A percentile compares a stretch with the other conserved stretches of the same genome.
Evolutionary conservation across 2,797 vertebrate species (phyloP).

Genomic region (Avahi laniger): DNA sequence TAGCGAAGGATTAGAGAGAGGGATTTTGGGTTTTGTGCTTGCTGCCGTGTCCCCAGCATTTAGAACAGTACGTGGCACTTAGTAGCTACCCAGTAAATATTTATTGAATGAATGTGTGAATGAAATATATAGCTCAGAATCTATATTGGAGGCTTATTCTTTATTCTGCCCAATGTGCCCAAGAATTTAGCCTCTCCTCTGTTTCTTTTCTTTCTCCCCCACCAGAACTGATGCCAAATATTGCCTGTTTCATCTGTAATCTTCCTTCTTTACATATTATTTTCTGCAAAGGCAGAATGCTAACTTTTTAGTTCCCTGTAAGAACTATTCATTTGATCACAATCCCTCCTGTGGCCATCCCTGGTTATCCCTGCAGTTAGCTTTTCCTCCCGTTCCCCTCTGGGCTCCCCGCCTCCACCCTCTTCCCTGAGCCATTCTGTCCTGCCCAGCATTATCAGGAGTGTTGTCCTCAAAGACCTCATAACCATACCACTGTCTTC

Average conservation of each 20-base stretch:
- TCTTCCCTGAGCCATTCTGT: background rate
- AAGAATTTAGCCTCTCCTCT: background rate
- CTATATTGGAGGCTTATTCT: background rate
- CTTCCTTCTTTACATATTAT: background rate
- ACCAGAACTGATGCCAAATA: background rate
- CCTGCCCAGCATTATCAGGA: background rate
- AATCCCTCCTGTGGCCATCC: background rate
- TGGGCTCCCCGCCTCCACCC: background rate
- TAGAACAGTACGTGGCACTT: background rate
- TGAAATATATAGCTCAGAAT: background rate
- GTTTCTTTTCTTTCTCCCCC: background rate
- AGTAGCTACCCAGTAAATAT: background rate
- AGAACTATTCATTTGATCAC: background rate
- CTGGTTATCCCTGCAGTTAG: background rate
- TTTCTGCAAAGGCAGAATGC: background rate
- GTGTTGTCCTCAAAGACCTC: background rate
- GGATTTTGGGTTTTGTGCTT: background rate
- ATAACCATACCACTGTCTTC: background rate
- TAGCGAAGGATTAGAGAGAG: background rate
- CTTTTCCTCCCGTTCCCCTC: background rate
- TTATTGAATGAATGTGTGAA: background rate
- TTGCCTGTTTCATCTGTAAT: background rate
- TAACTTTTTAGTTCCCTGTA: background rate
- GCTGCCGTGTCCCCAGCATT: background rate
- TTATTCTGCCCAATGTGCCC: background rate